These are phyloP conservation scores for Drosophila kohkoa DNA, from an alignment of 1,140 invertebrate species.

Conservation along the genomic window DNA sequence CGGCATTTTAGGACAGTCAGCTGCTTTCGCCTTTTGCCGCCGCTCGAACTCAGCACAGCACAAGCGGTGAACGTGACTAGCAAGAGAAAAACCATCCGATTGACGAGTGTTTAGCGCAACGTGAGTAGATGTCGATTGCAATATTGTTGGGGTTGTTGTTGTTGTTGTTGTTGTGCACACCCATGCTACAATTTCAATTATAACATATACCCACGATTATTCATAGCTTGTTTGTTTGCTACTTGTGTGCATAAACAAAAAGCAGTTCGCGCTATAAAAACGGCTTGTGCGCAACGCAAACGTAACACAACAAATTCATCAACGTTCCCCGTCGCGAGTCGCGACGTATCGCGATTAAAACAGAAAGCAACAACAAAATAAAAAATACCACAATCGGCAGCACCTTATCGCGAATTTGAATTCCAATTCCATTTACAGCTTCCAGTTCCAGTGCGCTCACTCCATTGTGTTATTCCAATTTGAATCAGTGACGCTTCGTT, in stretches of 20 bases:
- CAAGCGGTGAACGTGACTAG: constrained; percentile 41
- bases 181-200: constrained; percentile 56
- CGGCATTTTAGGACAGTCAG: constrained; percentile 39
- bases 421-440: constrained; percentile 46
- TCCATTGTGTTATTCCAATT: constrained; percentile 35
- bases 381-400: constrained; percentile 19
- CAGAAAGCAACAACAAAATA: constrained; percentile 18
- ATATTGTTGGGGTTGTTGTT: constrained; percentile 12
- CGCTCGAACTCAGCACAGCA: constrained; percentile 19
- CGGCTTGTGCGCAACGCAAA: constrained; percentile 16
- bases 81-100: constrained; percentile 35
- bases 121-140: constrained; percentile 62
- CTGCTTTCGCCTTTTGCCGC: constrained; percentile 25
- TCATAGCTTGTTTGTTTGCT: constrained; percentile 52
- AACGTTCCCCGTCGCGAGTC: background rate
- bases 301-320: constrained; percentile 38
- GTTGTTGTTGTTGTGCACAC: constrained; percentile 35
- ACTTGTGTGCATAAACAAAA: constrained; percentile 23
- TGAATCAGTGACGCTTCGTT: constrained; percentile 57
- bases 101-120: constrained; percentile 36
- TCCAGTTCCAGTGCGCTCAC: constrained; percentile 35
- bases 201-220: constrained; percentile 59
- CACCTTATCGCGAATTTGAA: constrained; percentile 61
- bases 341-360: constrained; percentile 6
- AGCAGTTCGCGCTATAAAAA: constrained; percentile 53